These are phyloP conservation scores for Urocyon cinereoargenteus DNA, from an alignment of 2,797 vertebrate species.

Conservation along the genomic window DNA sequence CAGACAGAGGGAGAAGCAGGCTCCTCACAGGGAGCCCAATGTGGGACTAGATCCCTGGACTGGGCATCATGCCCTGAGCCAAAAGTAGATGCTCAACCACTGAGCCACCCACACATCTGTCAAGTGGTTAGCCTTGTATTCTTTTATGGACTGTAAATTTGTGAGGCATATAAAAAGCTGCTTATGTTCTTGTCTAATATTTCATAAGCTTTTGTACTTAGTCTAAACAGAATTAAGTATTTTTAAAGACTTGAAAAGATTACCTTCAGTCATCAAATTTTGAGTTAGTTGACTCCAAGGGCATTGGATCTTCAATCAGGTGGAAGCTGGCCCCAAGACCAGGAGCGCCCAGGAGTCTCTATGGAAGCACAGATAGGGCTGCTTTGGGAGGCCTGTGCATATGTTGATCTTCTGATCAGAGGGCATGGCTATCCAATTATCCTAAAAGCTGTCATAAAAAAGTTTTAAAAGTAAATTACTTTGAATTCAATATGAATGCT, in stretches of 20 bases:
- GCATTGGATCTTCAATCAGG: neutral
- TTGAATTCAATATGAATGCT: neutral
- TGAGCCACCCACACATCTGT: neutral
- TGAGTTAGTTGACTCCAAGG: neutral
- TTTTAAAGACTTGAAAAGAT: slow-evolving; percentile 30
- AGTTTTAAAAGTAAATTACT: neutral
- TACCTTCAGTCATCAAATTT: neutral
- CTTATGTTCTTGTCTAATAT: slow-evolving; percentile 40
- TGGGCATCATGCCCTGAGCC: too few relatives aligned
- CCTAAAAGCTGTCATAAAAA: slow-evolving; percentile 6
- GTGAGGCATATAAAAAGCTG: neutral
- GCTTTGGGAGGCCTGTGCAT: neutral
- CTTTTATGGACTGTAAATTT: slow-evolving; percentile 6
- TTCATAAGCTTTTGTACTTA: slow-evolving; percentile 49
- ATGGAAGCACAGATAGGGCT: neutral
- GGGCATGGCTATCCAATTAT: neutral
- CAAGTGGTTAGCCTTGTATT: neutral
- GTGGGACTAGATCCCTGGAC: too few relatives aligned
- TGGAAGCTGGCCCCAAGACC: neutral
- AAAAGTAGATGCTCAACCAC: too few relatives aligned
- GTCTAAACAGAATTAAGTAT: neutral
- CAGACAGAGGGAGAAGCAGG: too few relatives aligned
- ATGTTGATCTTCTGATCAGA: neutral
- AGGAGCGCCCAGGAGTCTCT: neutral
- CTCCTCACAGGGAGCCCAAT: too few relatives aligned